Evolutionary conservation across 1,140 invertebrate species (phyloP), one percentile per base, ranked within the genome.

Genomic region (Camponotus floridanus): DNA sequence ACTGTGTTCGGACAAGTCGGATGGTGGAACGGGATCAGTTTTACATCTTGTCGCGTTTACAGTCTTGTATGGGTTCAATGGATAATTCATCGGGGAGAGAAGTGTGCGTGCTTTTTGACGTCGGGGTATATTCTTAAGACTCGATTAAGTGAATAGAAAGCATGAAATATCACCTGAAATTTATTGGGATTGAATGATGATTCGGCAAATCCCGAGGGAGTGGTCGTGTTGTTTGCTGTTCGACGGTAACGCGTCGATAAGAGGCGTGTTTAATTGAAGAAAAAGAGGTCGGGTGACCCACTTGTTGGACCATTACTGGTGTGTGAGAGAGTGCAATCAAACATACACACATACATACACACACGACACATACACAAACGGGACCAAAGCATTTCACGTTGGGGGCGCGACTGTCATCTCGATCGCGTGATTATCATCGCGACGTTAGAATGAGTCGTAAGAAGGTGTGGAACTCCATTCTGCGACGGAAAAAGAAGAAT

Each of bases 391-490:
- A 33, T 21, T 33, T 13, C 8, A 18, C 48, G 48, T 80, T 26
- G 57, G n/a, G 33, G 33, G 51, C 31, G 51, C n/a, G 59, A 59
- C 39, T 59, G 15, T 74, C n/a, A 26, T 48, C 18, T 21, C 59
- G 21, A 48, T 64, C 26, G 31, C n/a, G 62, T 18, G 68, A 48
- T 68, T 21, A 11, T n/a, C 31, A 15, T 55, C 36, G 48, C 21
- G 36, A 21, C 64, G 33, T 68, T 36, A 89, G 87, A 78, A 95
- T 95, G 95, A 94, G 93, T 42, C 94, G 94, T 83, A 94, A 93
- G 80, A 93, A 92, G 70, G 93, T 95, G 79, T 95, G 95, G 95
- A 94, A 94, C 68, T 94, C 94, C 0, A 94, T 95, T 51, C 84
- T 94, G n/a, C 87, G 93, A 15, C 92, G 94, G 13, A 95, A 93